These are phyloP conservation scores for Ploceus nigricollis DNA, from an alignment of 2,113 vertebrate species.

Conservation along the genomic window DNA sequence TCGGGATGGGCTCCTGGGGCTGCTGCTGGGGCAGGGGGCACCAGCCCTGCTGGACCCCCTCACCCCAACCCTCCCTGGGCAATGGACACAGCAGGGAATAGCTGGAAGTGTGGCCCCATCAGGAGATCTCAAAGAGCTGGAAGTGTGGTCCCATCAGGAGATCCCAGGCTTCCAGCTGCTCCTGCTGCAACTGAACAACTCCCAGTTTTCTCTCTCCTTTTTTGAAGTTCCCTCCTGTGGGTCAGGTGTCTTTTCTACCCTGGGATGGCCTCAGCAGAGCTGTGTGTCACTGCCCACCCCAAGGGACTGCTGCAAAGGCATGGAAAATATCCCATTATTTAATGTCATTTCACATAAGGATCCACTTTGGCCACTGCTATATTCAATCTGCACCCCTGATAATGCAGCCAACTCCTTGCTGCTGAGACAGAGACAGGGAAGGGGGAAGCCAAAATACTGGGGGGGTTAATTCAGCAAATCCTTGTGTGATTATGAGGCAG, in stretches of 20 bases:
- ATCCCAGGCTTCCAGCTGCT: neutral
- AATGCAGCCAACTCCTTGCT: neutral
- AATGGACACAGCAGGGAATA: fast-evolving
- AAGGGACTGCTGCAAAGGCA: neutral
- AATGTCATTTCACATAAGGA: neutral
- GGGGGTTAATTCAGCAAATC: neutral
- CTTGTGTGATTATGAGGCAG: neutral
- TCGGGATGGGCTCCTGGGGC: neutral
- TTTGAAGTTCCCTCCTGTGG: neutral
- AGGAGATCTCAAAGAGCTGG: neutral
- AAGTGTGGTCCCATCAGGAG: neutral
- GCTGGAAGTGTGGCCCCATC: neutral
- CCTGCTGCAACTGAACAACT: neutral
- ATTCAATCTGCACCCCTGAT: neutral
- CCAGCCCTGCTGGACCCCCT: neutral
- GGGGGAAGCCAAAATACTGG: neutral
- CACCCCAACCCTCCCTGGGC: fast-evolving
- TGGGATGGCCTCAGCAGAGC: neutral
- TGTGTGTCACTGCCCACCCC: neutral
- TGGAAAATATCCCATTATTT: neutral
- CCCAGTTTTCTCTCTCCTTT: neutral
- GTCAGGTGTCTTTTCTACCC: neutral
- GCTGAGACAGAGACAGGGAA: neutral
- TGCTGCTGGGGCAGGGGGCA: neutral
- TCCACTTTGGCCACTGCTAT: neutral